phyloP scores from a whole-genome alignment of 2,113 vertebrate species.

The Phycodurus eques region DNA sequence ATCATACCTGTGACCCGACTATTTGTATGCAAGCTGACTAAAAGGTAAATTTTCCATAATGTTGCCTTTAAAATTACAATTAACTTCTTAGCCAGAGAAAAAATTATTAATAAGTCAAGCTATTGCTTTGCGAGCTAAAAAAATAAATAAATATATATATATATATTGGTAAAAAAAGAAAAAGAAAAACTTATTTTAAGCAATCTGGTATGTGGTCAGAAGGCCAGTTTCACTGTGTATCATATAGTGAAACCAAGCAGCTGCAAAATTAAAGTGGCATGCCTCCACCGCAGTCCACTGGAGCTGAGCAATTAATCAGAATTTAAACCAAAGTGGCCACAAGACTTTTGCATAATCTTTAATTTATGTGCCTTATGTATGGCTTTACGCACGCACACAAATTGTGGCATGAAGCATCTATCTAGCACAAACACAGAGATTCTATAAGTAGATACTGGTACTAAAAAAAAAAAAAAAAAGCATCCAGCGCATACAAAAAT shows the following conservation, averaged over 20 bases:
- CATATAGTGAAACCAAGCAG: conserved; percentile 69
- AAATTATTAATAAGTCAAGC: conserved; percentile 54
- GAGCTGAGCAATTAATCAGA: conserved; percentile 75
- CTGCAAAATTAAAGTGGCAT: conserved; percentile 75
- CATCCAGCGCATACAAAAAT: background rate
- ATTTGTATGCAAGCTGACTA: too few species aligned
- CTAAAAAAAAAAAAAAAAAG: background rate
- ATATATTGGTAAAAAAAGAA: conserved; percentile 30
- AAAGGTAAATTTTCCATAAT: background rate
- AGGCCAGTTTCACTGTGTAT: conserved; percentile 65
- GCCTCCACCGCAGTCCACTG: conserved; percentile 66
- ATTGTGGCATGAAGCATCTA: conserved; percentile 22
- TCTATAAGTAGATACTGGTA: conserved; percentile 31
- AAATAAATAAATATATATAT: background rate
- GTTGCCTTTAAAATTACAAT: background rate
- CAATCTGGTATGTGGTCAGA: conserved; percentile 66
- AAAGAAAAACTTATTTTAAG: conserved; percentile 66
- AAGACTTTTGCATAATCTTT: conserved; percentile 66
- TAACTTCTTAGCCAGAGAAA: conserved; percentile 8
- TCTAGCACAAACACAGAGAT: conserved; percentile 20
- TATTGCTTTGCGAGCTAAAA: conserved; percentile 59
- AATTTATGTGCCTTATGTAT: conserved; percentile 60
- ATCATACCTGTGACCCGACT: background rate
- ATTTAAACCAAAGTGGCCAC: conserved; percentile 67
- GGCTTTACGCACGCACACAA: conserved; percentile 19